Evolutionary conservation across 2,888 invertebrate species (phyloP).

Genomic region (Zonitis immaculata): DNA sequence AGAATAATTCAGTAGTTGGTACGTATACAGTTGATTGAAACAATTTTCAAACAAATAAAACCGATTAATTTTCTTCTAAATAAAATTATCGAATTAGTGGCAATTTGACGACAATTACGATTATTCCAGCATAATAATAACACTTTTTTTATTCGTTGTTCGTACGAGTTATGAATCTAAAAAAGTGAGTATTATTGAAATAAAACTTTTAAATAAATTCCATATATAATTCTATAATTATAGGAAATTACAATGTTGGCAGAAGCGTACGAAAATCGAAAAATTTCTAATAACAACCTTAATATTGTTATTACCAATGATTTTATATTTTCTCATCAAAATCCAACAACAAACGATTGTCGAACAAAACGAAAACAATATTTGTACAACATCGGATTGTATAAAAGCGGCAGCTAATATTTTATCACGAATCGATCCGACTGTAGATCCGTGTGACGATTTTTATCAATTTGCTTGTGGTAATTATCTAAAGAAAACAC

Average conservation of each 20-base stretch:
- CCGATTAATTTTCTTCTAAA: too few species aligned
- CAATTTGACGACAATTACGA: neutral
- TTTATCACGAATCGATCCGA: neutral
- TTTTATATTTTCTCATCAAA: neutral
- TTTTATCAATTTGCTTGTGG: constrained; percentile 72
- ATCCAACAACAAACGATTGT: neutral
- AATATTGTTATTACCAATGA: neutral
- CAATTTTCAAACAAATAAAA: too few species aligned
- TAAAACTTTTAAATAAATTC: neutral
- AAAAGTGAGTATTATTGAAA: neutral
- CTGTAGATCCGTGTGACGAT: constrained; percentile 65
- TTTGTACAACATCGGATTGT: neutral
- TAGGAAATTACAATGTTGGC: neutral
- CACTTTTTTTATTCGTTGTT: neutral
- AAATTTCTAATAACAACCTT: neutral
- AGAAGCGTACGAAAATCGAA: neutral
- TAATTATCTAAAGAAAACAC: neutral
- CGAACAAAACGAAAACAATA: neutral
- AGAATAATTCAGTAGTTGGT: neutral
- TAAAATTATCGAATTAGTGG: neutral
- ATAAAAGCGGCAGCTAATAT: neutral
- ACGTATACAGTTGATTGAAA: neutral
- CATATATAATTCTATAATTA: neutral
- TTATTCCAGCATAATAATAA: neutral
- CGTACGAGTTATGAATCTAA: neutral